Conservation (phyloP, 2,888 invertebrate species). For the Dione juno region DNA sequence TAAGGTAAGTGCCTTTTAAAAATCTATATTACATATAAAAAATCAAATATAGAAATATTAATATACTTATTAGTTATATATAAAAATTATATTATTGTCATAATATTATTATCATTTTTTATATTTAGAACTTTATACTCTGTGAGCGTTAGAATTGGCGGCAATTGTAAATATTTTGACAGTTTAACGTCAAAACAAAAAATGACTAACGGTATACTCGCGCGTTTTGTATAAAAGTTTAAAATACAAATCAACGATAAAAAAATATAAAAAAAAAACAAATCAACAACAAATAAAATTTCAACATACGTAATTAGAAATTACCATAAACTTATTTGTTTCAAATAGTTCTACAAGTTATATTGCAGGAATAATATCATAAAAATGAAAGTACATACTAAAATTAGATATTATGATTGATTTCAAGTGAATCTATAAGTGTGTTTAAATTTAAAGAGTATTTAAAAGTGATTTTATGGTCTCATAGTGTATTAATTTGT, state of each 20-base stretch:
- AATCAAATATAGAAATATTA: background rate
- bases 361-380: background rate
- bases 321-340: background rate
- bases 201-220: background rate
- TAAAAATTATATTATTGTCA: background rate
- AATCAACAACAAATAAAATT: background rate
- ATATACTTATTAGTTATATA: background rate
- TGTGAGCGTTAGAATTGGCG: background rate
- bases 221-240: too few species aligned
- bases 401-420: background rate
- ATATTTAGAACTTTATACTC: background rate
- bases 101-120: background rate
- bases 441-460: too few species aligned
- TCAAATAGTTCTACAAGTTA: background rate
- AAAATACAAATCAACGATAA: too few species aligned
- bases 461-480: background rate
- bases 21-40: background rate
- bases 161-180: background rate
- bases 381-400: background rate
- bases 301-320: background rate
- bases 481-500: background rate
- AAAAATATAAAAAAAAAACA: too few species aligned
- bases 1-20: slow-evolving; percentile 5
- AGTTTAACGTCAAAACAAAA: background rate
- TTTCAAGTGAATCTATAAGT: too few species aligned